Conservation (phyloP, 64 coral and sea anemone genomes). For the Astreopora myriophthalma region DNA sequence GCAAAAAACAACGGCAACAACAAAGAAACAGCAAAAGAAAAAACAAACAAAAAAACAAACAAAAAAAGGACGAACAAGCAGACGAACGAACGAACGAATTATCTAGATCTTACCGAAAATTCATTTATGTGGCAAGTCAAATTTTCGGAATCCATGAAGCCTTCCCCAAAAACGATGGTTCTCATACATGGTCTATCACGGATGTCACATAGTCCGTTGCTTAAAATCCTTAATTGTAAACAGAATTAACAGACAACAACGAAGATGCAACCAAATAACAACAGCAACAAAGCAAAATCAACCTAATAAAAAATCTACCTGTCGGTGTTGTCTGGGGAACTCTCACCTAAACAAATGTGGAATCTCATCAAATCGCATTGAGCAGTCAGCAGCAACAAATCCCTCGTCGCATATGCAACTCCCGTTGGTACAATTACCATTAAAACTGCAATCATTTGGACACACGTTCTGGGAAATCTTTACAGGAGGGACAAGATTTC, state of each 20-base stretch:
- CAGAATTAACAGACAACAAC: too few species aligned
- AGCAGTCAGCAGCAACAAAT: conserved; percentile 21
- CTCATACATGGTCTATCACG: conserved; percentile 45
- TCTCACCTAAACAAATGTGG: too few species aligned
- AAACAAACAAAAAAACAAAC: not conserved
- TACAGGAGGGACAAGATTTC: conserved; percentile 41
- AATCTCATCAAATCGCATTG: not conserved
- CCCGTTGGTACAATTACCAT: conserved; percentile 23
- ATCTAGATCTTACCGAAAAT: not conserved
- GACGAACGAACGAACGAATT: not conserved
- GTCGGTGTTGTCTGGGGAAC: too few species aligned
- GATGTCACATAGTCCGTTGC: conserved; percentile 41
- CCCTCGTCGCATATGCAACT: conserved; percentile 31
- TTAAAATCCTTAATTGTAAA: conserved; percentile 14
- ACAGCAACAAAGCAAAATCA: too few species aligned
- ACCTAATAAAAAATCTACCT: too few species aligned
- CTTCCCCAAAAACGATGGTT: conserved; percentile 51
- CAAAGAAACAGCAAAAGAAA: too few species aligned
- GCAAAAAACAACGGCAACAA: too few species aligned
- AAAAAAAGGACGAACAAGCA: not conserved
- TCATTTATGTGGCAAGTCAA: conserved; percentile 41
- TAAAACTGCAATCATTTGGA: conserved; percentile 13
- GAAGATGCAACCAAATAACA: too few species aligned
- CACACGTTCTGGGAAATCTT: conserved; percentile 60
- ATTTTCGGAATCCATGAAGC: conserved; percentile 39